Conservation (phyloP, 2,113 vertebrate species). For the Azemiops feae region DNA sequence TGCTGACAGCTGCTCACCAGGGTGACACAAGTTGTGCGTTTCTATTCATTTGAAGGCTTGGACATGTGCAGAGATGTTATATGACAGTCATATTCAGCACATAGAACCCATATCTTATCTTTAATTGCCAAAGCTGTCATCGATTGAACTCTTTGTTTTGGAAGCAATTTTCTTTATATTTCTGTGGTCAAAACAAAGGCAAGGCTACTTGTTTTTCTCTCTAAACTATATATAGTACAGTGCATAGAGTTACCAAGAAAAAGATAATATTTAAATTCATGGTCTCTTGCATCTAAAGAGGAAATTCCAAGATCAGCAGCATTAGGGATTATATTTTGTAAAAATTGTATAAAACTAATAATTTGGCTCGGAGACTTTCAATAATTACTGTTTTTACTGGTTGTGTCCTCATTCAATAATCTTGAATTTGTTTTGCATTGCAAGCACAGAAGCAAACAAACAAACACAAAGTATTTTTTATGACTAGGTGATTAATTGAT, state of each 20-base stretch:
- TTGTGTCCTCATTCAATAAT: constrained; percentile 26
- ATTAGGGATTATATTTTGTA: constrained; percentile 1
- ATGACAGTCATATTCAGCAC: not conserved
- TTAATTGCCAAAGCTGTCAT: not conserved
- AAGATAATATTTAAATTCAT: not conserved
- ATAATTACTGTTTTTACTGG: not conserved
- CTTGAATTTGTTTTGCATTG: constrained; percentile 5
- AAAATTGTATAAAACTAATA: not conserved
- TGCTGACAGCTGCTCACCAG: constrained; percentile 16
- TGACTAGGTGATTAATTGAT: not conserved
- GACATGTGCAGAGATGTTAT: not conserved
- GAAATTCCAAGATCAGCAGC: constrained; percentile 5
- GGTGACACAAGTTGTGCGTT: constrained; percentile 11
- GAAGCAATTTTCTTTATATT: not conserved
- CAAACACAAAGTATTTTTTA: not conserved
- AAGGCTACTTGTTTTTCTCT: not conserved
- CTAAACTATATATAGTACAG: not conserved
- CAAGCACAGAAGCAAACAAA: not conserved
- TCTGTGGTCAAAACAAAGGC: constrained; percentile 2
- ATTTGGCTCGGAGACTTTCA: not conserved
- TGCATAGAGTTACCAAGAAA: constrained; percentile 14
- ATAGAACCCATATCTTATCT: not conserved
- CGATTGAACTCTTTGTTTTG: not conserved
- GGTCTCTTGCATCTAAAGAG: not conserved
- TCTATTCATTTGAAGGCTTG: not conserved